These are phyloP conservation scores for Akabosia matsudoensis DNA, from an alignment of 1,140 invertebrate species.

Conservation along the genomic window DNA sequence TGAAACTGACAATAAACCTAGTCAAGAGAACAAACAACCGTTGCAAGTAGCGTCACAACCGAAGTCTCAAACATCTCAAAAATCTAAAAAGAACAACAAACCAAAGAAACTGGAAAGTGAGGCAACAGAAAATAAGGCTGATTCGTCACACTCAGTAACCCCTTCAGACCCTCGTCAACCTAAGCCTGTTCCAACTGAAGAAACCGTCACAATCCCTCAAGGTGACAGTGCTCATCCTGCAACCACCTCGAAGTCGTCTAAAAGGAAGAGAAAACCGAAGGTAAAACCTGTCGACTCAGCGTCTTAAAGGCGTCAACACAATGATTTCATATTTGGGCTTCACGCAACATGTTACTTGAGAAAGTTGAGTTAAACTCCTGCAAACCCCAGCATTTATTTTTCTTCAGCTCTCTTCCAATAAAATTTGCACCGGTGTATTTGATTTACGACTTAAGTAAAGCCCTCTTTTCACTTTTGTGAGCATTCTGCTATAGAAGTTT, in stretches of 20 bases:
- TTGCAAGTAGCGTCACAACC: background rate
- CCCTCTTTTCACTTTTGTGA: too few relatives aligned
- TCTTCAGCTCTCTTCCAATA: too few relatives aligned
- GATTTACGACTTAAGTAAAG: too few relatives aligned
- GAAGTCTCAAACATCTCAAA: background rate
- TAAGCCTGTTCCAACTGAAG: background rate
- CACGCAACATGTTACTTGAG: too few relatives aligned
- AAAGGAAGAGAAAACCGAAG: background rate
- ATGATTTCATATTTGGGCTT: background rate
- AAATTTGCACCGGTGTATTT: too few relatives aligned
- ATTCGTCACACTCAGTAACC: background rate
- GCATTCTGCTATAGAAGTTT: too few relatives aligned
- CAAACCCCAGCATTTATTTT: too few relatives aligned
- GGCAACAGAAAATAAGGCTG: background rate
- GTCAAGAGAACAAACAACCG: background rate
- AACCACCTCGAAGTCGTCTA: background rate
- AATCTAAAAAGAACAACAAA: background rate
- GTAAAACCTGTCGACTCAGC: background rate
- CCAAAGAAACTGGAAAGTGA: background rate
- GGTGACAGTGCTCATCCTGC: background rate
- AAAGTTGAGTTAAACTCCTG: too few relatives aligned
- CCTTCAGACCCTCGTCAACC: too few relatives aligned
- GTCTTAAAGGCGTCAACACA: background rate
- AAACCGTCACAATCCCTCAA: background rate
- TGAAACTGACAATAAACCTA: background rate